phyloP scores from a whole-genome alignment of 2,797 vertebrate genomes.

The Oryzias dopingdopingensis region DNA sequence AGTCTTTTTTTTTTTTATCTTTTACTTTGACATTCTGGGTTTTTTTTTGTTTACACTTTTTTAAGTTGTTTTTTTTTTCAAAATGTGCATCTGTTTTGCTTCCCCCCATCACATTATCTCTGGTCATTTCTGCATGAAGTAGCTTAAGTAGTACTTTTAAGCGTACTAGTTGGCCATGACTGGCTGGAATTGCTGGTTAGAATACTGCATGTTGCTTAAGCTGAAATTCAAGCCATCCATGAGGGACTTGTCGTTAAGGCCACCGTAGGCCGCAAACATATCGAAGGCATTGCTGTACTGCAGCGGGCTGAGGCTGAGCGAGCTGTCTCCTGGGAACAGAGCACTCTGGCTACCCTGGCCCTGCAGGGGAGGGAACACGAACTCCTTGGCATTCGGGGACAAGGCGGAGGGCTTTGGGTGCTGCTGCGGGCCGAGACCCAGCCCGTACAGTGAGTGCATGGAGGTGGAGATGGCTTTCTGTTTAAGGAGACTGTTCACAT shows the following conservation, averaged over 20 bases:
- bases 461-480: conserved; percentile 97
- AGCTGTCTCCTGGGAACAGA: conserved; percentile 87
- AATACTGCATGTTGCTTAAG: conserved; percentile 99
- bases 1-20: conserved; percentile 67
- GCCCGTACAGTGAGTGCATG: conserved; percentile 93
- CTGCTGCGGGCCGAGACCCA: conserved; percentile 81
- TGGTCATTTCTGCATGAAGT: conserved; percentile 69
- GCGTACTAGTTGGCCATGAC: conserved; percentile 94
- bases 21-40: conserved; percentile 65
- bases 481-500: conserved; percentile 94
- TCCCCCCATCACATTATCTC: conserved; percentile 66
- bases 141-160: conserved; percentile 72
- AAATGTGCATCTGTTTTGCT: conserved; percentile 69
- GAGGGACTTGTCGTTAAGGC: conserved; percentile 97
- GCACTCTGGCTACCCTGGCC: conserved; percentile 89
- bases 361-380: conserved; percentile 93
- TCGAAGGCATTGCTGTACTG: conserved; percentile 98
- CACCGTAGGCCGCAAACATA: conserved; percentile 94
- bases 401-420: conserved; percentile 89
- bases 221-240: conserved; percentile 99
- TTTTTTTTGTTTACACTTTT: conserved; percentile 56
- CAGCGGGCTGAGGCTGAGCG: conserved; percentile 91
- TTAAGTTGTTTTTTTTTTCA: conserved; percentile 38
- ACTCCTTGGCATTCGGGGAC: conserved; percentile 97
- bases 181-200: conserved; percentile 99